Evolutionary conservation across 2,797 vertebrate genomes (phyloP).

Genomic region (Enteromius trimaculatus): DNA sequence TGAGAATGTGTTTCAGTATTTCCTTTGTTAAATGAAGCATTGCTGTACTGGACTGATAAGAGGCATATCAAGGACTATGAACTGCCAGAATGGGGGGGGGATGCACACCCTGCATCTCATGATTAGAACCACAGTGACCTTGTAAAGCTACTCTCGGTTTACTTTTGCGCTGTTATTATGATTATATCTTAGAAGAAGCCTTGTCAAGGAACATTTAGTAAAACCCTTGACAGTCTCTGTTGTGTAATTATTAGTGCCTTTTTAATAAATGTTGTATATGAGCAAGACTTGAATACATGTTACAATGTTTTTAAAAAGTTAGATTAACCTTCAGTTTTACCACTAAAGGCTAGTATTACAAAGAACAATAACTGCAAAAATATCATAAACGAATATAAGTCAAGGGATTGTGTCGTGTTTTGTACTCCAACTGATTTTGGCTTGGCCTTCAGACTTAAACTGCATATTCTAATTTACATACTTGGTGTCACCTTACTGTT

Average conservation of each 20-base stretch:
- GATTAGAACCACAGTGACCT: constrained; percentile 33
- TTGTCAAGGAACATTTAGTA: background rate
- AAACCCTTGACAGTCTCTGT: background rate
- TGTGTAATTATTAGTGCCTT: constrained; percentile 11
- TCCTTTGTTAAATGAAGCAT: constrained; percentile 34
- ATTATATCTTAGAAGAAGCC: constrained; percentile 18
- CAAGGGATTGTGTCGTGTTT: background rate
- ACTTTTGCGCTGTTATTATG: background rate
- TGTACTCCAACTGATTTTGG: background rate
- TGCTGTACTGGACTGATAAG: constrained; percentile 40
- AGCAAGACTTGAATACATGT: background rate
- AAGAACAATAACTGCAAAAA: background rate
- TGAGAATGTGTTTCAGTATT: background rate
- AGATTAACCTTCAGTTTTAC: background rate
- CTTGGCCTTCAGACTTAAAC: background rate
- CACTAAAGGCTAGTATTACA: background rate
- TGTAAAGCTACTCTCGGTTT: background rate
- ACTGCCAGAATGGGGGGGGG: background rate
- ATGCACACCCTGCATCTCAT: constrained; percentile 11
- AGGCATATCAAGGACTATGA: constrained; percentile 13
- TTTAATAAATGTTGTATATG: constrained; percentile 1
- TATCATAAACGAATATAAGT: background rate
- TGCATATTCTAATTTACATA: background rate
- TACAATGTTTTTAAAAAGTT: background rate
- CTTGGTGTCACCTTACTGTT: no score